phyloP scores from a whole-genome alignment of 1,140 invertebrate species.

The Polypedilum vanderplanki region DNA sequence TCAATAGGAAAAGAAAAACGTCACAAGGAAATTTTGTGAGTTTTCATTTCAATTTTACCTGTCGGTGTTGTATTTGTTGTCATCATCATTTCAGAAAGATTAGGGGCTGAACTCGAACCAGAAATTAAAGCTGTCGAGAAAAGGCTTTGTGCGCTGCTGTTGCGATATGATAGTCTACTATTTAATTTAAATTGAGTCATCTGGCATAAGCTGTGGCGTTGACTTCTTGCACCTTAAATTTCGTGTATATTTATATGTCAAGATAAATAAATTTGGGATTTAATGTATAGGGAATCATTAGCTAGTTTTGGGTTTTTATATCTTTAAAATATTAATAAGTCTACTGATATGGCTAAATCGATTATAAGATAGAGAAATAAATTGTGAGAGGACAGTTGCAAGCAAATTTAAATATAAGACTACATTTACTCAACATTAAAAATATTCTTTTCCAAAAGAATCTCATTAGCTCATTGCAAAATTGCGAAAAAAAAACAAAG shows the following conservation, averaged over 20 bases:
- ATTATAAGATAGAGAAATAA: neutral
- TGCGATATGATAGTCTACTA: conserved; percentile 62
- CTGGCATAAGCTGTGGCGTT: conserved; percentile 88
- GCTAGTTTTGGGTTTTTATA: neutral
- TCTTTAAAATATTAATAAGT: no score
- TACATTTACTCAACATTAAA: conserved; percentile 8
- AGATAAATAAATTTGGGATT: no score
- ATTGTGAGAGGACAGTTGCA: neutral
- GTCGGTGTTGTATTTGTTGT: conserved; percentile 61
- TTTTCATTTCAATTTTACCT: conserved; percentile 49
- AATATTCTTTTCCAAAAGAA: neutral
- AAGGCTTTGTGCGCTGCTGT: conserved; percentile 64
- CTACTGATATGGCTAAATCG: neutral
- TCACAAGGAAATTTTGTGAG: neutral
- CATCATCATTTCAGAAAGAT: conserved; percentile 73
- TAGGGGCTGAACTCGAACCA: conserved; percentile 83
- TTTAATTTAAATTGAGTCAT: conserved; percentile 76
- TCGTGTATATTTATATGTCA: conserved; percentile 36
- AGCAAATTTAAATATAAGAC: neutral
- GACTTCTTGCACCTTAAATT: conserved; percentile 61
- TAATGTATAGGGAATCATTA: no score
- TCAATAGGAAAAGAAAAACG: neutral
- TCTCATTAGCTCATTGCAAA: neutral
- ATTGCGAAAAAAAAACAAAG: neutral
- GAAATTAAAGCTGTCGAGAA: conserved; percentile 93